Base-by-base conservation (phyloP, 2,113 vertebrate genomes). In the Phyllopteryx taeniolatus region DNA sequence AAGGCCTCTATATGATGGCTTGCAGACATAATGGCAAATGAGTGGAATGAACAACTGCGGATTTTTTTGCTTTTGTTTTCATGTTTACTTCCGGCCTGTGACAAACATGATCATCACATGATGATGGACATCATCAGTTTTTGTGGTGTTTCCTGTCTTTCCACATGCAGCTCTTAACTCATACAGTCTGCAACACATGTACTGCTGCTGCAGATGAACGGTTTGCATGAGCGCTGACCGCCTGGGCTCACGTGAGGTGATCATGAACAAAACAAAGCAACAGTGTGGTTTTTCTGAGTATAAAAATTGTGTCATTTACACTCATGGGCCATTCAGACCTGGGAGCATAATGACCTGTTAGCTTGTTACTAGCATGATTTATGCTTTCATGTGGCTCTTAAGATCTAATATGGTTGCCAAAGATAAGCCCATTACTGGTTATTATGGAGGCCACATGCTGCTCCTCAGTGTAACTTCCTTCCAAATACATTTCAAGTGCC, bases 171-270 rank as follows among this genome's bases (percentile, higher is more conserved):
- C 80, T 71, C 67, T 87, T 73, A 86, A 84, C 79, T 80, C 57
- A 49, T 80, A 62, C 73, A 74, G 83, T 89, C 85, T 88, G 87
- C 77, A 79, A 83, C 85, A 86, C 84, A 87, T 80, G 88, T 91
- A 87, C 72, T 80, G 82, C 71, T 78, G 67, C 33, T 47, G 73
- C 56, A 42, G 44, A 71, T 33, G 27, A 11, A 63, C 51, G 39
- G 1, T 73, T 73, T 46, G 47, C 19, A 39, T 31, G 46, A 43
- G 49, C 54, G 5, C 77, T 54, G 63, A 54, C 69, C 64, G 67
- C 73, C 72, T 78, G 73, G 47, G 56, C 68, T 83, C 78, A 63
- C 83, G 14, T 83, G 77, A 82, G 74, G 77, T 75, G 74, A 83
- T 76, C 73, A 81, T 84, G 85, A 86, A 85, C 80, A 68, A 79